Percentiles rank a stretch among this genome's conserved stretches.
phyloP scores from a whole-genome alignment of 2,113 vertebrate genomes.

The Cochlearius cochlearius region DNA sequence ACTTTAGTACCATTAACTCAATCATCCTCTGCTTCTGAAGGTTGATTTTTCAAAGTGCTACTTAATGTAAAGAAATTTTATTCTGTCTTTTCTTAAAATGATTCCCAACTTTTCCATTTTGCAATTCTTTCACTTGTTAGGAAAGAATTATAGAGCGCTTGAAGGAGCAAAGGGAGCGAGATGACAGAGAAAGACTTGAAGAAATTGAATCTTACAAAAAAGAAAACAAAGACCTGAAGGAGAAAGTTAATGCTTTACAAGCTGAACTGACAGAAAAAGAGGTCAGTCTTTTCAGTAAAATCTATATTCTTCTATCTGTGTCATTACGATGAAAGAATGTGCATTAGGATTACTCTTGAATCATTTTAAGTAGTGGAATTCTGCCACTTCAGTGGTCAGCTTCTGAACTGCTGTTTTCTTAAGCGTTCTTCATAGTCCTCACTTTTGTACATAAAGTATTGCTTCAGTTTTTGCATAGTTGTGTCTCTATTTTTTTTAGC shows the following conservation, averaged over 20 bases:
- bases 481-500: not conserved
- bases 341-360: not conserved
- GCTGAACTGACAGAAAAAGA: conserved; percentile 96
- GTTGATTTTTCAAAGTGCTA: not conserved
- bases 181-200: conserved; percentile 88
- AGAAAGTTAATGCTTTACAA: conserved; percentile 87
- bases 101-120: not conserved
- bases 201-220: conserved; percentile 90
- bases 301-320: not conserved
- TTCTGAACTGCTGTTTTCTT: not conserved
- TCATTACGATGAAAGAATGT: not conserved
- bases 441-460: not conserved
- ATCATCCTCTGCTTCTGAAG: not conserved
- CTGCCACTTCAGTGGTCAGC: not conserved
- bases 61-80: not conserved
- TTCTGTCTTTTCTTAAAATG: not conserved
- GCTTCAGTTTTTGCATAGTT: not conserved
- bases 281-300: conserved; percentile 76
- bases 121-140: conserved; percentile 64
- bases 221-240: conserved; percentile 94
- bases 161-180: conserved; percentile 90
- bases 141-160: conserved; percentile 96
- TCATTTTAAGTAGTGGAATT: not conserved
- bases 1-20: not conserved
- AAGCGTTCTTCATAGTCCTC: not conserved